Base-by-base conservation (phyloP, 2,888 invertebrate species). In the Crepidodera aurea region DNA sequence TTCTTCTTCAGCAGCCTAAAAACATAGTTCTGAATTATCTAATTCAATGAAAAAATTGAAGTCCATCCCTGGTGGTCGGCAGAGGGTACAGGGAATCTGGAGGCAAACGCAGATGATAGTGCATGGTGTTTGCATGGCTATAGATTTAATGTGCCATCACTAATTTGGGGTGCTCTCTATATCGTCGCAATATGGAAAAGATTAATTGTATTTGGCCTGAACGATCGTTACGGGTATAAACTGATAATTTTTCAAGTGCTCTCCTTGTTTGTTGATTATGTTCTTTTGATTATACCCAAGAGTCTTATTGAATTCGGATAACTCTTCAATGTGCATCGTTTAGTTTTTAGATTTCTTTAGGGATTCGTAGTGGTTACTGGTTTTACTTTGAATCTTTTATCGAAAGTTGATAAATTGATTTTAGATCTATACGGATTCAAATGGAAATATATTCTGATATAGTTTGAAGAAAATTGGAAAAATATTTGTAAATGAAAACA, bases 111-210 rank as follows among this genome's bases (percentile, higher is more conserved):
- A 76, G 75, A 76, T 76, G 76, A 76, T 76, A 63, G 73, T 72
- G 67, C 69, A 75, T 75, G 76, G 73, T 75, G 76, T 75, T 80
- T 79, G 81, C 79, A 77, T 79, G 79, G 78, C 79, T 78, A 79
- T 79, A 73, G 79, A 73, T 75, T 80, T 80, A 82, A 82, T 82
- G 81, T 81, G 79, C 77, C 81, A 78, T 78, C 76, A 81, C 81
- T 82, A 82, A 82, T 80, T 76, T 77, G 79, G 80, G 81, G 80
- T 79, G 74, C 71, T 69, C 71, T 67, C 67, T 67, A 69, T 73
- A 75, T 74, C 77, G 73, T 74, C 71, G 71, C 77, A 78, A 75
- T 77, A 76, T 75, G 73, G 71, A 71, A 66, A 71, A 77, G 76
- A 77, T 77, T 77, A 75, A 78, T 78, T 74, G 73, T 76, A 73